Evolutionary conservation across 2,888 invertebrate genomes (phyloP), one percentile per base, ranked within the genome.

Genomic region (Pardosa pseudoannulata): DNA sequence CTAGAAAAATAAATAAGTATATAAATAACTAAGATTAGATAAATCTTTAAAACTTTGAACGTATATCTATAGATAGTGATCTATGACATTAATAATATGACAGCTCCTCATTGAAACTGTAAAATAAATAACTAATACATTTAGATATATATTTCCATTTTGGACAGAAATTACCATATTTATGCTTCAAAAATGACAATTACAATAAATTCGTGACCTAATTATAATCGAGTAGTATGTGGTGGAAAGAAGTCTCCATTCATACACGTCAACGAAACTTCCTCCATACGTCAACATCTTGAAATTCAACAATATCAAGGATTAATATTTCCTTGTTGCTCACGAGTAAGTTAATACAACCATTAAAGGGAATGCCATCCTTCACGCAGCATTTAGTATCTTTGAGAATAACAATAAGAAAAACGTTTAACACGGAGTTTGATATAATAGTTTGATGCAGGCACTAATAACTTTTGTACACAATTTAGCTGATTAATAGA

Each of bases 401-500:
- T 46, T 2, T 46, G 1, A 46, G 16, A n/a, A n/a, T n/a, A n/a
- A n/a, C n/a, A n/a, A n/a, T n/a, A 36, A 5, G n/a, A 23, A 23
- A 56, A 56, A 23, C 23, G 5, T 19, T 19, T 23, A 56, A 56
- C 56, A 23, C 23, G 19, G 19, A 23, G 13, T 46, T 46, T 16
- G 46, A 46, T 46, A 16, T 2, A 46, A 46, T 46, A 23, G 56
- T 23, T n/a, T 23, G 19, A 56, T 56, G 56, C 56, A 23, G 23
- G 19, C 16, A 5, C 71, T 46, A 71, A 71, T 64, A 70, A 39
- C 28, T 71, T 64, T 36, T 31, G 39, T 70, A 36, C 70, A 56
- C 31, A 39, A 32, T 5, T n/a, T 39, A 27, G 7, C 28, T 36
- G 27, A 70, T 56, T 71, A 71, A 79, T 79, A 41, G n/a, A 39